Percentiles rank a stretch among this genome's conserved stretches.
Evolutionary conservation across 2,113 vertebrate species (phyloP).

Genomic region (Trogon melanurus): DNA sequence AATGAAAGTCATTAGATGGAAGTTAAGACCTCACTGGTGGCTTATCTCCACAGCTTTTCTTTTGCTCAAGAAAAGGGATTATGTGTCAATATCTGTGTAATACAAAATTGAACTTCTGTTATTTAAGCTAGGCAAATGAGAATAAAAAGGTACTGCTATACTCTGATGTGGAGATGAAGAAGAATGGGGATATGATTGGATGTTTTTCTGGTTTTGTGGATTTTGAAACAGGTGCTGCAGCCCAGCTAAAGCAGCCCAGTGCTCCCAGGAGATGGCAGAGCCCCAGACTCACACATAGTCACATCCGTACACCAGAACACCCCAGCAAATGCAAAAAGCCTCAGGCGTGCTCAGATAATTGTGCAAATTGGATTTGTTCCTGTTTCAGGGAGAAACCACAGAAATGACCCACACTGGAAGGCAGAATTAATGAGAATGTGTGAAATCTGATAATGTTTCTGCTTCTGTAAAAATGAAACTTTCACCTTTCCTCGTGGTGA

Average conservation of each 20-base stretch:
- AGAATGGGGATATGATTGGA: neutral
- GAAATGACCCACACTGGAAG: neutral
- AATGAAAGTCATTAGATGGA: neutral
- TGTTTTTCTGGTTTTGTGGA: neutral
- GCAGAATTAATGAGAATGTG: neutral
- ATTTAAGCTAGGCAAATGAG: neutral
- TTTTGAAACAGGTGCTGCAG: neutral
- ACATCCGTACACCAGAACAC: neutral
- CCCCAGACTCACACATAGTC: neutral
- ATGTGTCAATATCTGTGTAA: neutral
- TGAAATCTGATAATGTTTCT: neutral
- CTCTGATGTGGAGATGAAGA: neutral
- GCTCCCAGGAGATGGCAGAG: neutral
- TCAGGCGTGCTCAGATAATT: neutral
- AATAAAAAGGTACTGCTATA: neutral
- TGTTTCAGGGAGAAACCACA: neutral
- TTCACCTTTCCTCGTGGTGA: neutral
- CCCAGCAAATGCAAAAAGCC: neutral
- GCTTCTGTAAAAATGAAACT: neutral
- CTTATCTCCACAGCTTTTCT: neutral
- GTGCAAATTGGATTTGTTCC: neutral
- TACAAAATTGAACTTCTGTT: neutral
- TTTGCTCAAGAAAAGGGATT: neutral
- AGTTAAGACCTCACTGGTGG: neutral
- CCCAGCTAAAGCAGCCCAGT: neutral